phyloP scores from a whole-genome alignment of 2,113 vertebrate species.

The Elgaria multicarinata region DNA sequence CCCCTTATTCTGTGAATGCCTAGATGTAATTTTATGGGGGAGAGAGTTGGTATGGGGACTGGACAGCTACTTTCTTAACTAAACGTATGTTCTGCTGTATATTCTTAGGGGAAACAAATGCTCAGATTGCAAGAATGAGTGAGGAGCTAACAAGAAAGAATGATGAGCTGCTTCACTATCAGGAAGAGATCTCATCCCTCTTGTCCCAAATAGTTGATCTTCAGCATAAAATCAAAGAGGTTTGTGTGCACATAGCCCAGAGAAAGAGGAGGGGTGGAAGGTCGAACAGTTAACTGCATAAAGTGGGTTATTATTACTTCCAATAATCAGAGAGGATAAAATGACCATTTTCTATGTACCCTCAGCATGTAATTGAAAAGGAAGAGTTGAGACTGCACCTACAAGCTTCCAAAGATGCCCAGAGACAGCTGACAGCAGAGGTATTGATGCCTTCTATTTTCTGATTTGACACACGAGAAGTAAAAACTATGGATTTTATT shows the following conservation, averaged over 20 bases:
- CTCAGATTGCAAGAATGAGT: constrained; percentile 90
- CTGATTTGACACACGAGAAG: not conserved
- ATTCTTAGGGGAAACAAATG: constrained; percentile 90
- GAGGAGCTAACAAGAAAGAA: constrained; percentile 92
- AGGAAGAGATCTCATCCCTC: constrained; percentile 95
- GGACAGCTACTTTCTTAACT: not conserved
- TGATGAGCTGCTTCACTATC: constrained; percentile 89
- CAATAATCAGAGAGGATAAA: not conserved
- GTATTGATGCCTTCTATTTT: constrained; percentile 66
- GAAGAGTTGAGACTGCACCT: constrained; percentile 96
- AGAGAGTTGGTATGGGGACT: not conserved
- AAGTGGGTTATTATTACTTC: not conserved
- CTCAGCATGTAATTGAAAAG: constrained; percentile 93
- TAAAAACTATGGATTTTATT: not conserved
- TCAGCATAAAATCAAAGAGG: constrained; percentile 94
- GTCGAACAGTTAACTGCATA: constrained; percentile 15
- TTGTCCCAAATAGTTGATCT: constrained; percentile 95
- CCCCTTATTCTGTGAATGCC: not conserved
- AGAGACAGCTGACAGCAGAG: constrained; percentile 95
- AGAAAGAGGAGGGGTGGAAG: not conserved
- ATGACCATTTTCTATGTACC: constrained; percentile 52
- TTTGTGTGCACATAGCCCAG: not conserved
- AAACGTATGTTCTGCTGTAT: constrained; percentile 14
- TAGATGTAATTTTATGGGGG: not conserved
- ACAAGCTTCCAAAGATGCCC: constrained; percentile 96